Conservation (phyloP, 1,140 invertebrate species). For the Heliconius nattereri region DNA sequence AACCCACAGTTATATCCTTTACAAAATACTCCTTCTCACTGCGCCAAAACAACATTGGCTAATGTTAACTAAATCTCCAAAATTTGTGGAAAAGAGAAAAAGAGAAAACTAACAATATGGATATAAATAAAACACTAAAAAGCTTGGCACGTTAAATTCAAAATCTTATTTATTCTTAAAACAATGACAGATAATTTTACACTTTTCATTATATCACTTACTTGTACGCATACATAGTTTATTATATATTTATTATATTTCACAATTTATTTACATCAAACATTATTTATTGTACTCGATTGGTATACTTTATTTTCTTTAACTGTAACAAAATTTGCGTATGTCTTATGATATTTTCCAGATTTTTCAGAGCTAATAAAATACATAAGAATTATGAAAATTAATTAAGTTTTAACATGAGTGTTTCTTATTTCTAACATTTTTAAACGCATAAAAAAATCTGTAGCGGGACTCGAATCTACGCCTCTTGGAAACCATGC, state of each 20-base stretch:
- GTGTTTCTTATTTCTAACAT: not conserved
- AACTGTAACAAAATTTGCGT: conserved; percentile 52
- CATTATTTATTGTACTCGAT: conserved; percentile 79
- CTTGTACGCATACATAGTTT: not conserved
- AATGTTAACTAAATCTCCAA: too few relatives aligned
- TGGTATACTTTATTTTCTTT: conserved; percentile 65
- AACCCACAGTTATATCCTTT: too few relatives aligned
- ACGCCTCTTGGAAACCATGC: too few relatives aligned
- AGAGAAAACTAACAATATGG: not conserved
- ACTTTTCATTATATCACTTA: conserved; percentile 53
- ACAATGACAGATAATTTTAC: conserved; percentile 69
- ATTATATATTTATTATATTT: conserved; percentile 52
- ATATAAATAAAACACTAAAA: conserved; percentile 66
- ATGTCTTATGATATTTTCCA: conserved; percentile 41
- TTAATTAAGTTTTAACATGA: not conserved
- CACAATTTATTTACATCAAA: conserved; percentile 72
- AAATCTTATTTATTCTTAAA: conserved; percentile 76
- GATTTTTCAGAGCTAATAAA: conserved; percentile 8
- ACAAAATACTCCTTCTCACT: too few relatives aligned
- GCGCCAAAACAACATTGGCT: too few relatives aligned
- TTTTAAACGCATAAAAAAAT: not conserved
- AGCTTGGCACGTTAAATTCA: conserved; percentile 78
- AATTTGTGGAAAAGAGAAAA: not conserved
- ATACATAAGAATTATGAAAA: not conserved
- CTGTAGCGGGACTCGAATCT: too few relatives aligned